phyloP scores from a whole-genome alignment of 2,113 vertebrate genomes.

The Callopanchax toddi region DNA sequence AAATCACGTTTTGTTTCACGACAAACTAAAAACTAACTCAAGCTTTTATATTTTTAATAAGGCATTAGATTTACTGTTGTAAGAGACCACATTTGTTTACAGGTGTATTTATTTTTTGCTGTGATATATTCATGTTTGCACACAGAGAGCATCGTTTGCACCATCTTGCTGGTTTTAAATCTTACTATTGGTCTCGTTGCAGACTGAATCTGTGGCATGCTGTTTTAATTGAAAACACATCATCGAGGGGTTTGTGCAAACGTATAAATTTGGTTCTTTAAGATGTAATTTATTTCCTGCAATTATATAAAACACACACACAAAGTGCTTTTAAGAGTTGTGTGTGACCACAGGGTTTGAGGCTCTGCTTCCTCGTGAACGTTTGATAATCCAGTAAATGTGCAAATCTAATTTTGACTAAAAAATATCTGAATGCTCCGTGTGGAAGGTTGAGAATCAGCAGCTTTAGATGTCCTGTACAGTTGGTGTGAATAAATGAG shows the following conservation, averaged over 20 bases:
- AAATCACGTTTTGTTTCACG: too few relatives aligned
- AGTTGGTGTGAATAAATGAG: conserved; percentile 34
- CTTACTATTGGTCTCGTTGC: background rate
- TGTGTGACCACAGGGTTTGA: background rate
- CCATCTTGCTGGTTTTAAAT: background rate
- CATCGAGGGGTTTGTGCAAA: background rate
- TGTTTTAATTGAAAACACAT: background rate
- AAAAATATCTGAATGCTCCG: too few relatives aligned
- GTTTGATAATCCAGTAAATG: background rate
- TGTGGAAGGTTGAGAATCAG: too few relatives aligned
- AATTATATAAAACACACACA: background rate
- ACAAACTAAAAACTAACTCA: too few relatives aligned
- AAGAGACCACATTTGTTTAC: too few relatives aligned
- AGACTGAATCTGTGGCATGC: background rate
- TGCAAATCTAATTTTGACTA: background rate
- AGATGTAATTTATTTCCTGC: background rate
- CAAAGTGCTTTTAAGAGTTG: background rate
- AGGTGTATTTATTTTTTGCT: too few relatives aligned
- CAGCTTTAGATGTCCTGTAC: too few relatives aligned
- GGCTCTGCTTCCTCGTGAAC: background rate
- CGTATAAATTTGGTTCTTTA: background rate
- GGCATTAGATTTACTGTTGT: too few relatives aligned
- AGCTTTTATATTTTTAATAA: too few relatives aligned
- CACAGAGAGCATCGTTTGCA: background rate
- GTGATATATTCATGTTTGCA: background rate